Conservation (phyloP, 2,888 invertebrate genomes). For the Gnatocerus cornutus region DNA sequence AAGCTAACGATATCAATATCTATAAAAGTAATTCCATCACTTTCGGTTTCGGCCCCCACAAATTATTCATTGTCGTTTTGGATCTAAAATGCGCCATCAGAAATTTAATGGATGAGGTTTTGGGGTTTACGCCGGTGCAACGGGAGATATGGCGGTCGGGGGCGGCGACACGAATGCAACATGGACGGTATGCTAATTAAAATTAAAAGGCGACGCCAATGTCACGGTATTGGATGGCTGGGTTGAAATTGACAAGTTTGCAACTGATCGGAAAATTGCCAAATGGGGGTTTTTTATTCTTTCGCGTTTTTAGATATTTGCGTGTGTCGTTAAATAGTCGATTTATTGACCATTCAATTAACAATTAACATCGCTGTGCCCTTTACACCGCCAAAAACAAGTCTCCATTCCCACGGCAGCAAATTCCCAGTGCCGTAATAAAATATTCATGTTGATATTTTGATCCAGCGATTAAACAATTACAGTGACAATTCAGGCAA, state of each 20-base stretch:
- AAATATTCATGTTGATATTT: slow-evolving; percentile 61
- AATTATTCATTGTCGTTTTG: slow-evolving; percentile 59
- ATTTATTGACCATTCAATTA: background rate
- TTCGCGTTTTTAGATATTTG: too few species aligned
- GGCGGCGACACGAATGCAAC: slow-evolving; percentile 36
- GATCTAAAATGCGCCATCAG: slow-evolving; percentile 35
- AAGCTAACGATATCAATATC: slow-evolving; percentile 69
- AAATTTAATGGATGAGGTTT: slow-evolving; percentile 49
- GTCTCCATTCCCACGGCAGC: slow-evolving; percentile 44
- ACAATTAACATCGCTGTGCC: slow-evolving; percentile 1
- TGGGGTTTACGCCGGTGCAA: slow-evolving; percentile 37
- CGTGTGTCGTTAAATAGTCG: background rate
- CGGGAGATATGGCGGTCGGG: slow-evolving; percentile 30
- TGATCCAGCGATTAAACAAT: slow-evolving; percentile 61
- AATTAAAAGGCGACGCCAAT: slow-evolving; percentile 39
- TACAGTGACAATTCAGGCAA: slow-evolving; percentile 57
- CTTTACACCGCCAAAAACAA: slow-evolving; percentile 26
- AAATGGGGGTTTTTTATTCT: too few species aligned
- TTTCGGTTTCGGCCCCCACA: slow-evolving; percentile 60
- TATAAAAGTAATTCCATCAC: slow-evolving; percentile 68
- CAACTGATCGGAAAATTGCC: too few species aligned
- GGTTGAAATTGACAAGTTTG: too few species aligned
- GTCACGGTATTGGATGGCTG: background rate
- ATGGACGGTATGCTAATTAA: slow-evolving; percentile 38
- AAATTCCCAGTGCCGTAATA: slow-evolving; percentile 57